These are phyloP conservation scores for Grantiella picta DNA, from an alignment of 2,113 vertebrate genomes.

Conservation along the genomic window DNA sequence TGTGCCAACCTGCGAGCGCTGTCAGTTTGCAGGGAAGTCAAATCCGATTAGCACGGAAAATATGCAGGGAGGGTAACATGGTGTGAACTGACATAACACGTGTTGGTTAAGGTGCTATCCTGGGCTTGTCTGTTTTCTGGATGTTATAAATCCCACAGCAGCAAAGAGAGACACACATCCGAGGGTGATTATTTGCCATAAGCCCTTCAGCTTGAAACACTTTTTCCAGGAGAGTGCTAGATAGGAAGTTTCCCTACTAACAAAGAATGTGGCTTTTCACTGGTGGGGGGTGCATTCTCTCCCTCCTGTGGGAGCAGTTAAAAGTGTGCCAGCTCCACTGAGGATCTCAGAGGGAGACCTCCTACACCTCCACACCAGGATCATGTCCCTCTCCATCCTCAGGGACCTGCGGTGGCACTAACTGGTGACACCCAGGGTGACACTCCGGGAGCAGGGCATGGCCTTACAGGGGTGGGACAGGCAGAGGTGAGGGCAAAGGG, in stretches of 20 bases:
- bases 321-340: not conserved
- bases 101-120: not conserved
- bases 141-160: conserved; percentile 1
- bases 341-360: not conserved
- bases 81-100: conserved; percentile 6
- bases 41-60: not conserved
- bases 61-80: not conserved
- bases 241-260: not conserved
- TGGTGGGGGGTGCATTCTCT: not conserved
- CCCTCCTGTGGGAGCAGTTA: not conserved
- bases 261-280: not conserved
- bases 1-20: not conserved
- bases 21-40: conserved; percentile 6
- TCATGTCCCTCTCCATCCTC: fast-evolving
- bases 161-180: not conserved
- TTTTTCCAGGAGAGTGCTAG: not conserved
- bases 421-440: fast-evolving
- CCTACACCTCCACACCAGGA: not conserved
- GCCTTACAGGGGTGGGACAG: not conserved
- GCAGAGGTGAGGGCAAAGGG: fast-evolving
- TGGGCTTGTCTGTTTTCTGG: not conserved
- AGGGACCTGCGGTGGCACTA: fast-evolving
- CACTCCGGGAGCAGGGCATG: fast-evolving
- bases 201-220: not conserved
- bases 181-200: not conserved